Conservation (phyloP, 2,797 vertebrate species). For the Valencia hispanica region DNA sequence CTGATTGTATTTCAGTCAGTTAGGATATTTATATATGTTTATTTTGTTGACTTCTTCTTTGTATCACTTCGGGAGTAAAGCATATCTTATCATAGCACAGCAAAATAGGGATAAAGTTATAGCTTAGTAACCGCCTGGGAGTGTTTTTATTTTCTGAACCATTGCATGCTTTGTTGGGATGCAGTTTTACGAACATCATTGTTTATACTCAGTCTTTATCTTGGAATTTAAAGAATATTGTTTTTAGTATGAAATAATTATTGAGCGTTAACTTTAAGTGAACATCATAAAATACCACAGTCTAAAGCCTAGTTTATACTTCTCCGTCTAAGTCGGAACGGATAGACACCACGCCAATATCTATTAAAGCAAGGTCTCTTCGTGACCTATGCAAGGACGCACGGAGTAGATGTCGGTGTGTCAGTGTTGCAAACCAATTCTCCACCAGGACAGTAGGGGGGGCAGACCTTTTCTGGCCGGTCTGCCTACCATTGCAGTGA, state of each 20-base stretch:
- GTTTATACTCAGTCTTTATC: background rate
- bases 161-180: background rate
- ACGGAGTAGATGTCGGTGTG: too few relatives aligned
- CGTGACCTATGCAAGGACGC: too few relatives aligned
- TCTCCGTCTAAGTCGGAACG: too few relatives aligned
- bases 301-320: too few relatives aligned
- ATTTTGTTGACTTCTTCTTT: constrained; percentile 36
- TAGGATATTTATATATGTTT: constrained; percentile 32
- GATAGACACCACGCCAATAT: too few relatives aligned
- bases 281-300: background rate
- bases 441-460: too few relatives aligned
- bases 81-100: background rate
- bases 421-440: too few relatives aligned
- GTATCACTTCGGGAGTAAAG: background rate
- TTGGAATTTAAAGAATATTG: background rate
- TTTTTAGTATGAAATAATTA: background rate
- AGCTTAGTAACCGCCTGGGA: background rate
- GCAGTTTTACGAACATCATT: background rate
- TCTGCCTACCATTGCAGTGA: too few relatives aligned
- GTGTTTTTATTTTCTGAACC: background rate
- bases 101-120: background rate
- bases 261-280: background rate
- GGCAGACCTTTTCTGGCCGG: too few relatives aligned
- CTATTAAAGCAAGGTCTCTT: too few relatives aligned
- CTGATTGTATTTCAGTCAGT: constrained; percentile 63